Evolutionary conservation across 2,797 vertebrate species (phyloP), one percentile per base, ranked within the genome.

Genomic region (Diplodus puntazzo): DNA sequence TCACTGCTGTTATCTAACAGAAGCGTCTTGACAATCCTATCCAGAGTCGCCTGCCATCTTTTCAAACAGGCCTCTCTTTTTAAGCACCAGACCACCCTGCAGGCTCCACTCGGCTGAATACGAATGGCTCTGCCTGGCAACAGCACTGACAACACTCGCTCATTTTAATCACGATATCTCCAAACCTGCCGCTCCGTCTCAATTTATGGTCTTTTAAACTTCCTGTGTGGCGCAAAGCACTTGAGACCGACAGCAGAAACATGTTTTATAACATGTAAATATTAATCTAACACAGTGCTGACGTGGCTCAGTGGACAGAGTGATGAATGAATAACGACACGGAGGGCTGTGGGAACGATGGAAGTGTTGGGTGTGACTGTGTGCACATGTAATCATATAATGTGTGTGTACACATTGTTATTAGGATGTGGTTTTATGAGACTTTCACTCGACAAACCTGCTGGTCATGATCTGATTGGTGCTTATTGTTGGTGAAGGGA

Each of bases 1-100:
- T 42, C 57, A 14, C 63, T 76, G 48, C 62, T 62, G 66, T 57
- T 57, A 42, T 52, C 17, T 20, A 53, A 64, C 73, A 68, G 34
- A 60, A 1, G 54, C 30, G 30, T 30, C 18, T 4, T 7, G 48
- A 53, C 45, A 45, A 46, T 45, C 42, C 11, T 0, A 39, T 42
- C 11, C 20, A 52, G n/a, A 53, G 11, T 54, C 7, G 16, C n/a
- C 0, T 6, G 49, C 45, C 49, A 30, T 18, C 62, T 45, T n/a
- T 20, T 52, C 20, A 43, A 76, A 61, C 64, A 4, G 46, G 12
- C 46, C 16, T 72, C 52, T 66, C 25, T 48, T 46, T 70, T 18
- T 39, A n/a, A 50, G 17, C 27, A 30, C 1, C 43, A 45, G 11
- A 46, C 14, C 48, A 5, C 14, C 20, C 46, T 30, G 55, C 55